Base-by-base conservation (phyloP, 2,888 invertebrate species). In the Nomada goodeniana region DNA sequence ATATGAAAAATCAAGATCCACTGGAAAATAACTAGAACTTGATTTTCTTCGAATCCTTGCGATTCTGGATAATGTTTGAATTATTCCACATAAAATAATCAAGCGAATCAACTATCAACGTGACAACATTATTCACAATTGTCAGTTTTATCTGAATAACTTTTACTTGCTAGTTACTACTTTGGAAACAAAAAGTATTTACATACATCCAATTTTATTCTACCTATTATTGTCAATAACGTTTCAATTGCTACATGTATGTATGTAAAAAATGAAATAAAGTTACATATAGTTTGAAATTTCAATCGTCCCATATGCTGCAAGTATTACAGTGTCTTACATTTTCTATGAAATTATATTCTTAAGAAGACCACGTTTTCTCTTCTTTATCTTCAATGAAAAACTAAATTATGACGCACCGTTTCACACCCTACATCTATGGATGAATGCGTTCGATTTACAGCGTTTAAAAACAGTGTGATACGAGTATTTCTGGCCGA, bases 1-100 rank as follows among this genome's bases (percentile, higher is more conserved):
- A 82, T 52, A 50, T 26, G 3, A 67, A 59, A 55, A 50, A 36
- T 53, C 4, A 13, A 67, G 26, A 50, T 68, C 18, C 5, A 64
- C 47, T 53, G 11, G 2, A 68, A 73, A 57, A 73, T 81, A 57
- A 67, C 80, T 59, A 79, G 47, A 11, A 36, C 10, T 44, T 77
- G 59, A 63, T 44, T 13, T 15, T 53, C 7, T 69, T 13, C 1
- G 20, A 4, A 18, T 20, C 52, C 11, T 18, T 50, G 15, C 3
- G 2, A 50, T 50, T 47, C 47, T 5, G 7, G 36, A 36, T 36
- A 36, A 36, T 7, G 36, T 36, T 36, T 36, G 36, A 5, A 36
- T 7, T 36, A 7, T 36, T 36, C 36, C 36, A 36, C 36, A 36
- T 36, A 36, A 36, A 36, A 36, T 36, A 36, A 36, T 36, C 36